phyloP scores from a whole-genome alignment of 2,888 invertebrate species.

The Corythucha ciliata region DNA sequence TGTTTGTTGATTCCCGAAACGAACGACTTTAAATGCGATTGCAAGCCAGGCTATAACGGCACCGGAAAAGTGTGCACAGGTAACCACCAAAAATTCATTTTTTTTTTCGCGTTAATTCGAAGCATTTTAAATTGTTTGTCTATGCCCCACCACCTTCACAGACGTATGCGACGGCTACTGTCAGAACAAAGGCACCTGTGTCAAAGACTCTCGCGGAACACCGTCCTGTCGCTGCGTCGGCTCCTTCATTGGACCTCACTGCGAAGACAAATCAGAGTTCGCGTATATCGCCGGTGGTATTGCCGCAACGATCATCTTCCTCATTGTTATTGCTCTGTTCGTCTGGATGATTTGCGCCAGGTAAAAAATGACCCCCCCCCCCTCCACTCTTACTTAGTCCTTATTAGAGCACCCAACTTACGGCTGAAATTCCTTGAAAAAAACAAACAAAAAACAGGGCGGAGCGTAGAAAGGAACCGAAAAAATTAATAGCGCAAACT shows the following conservation, averaged over 20 bases:
- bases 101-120: not conserved
- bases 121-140: not conserved
- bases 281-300: slow-evolving; percentile 92
- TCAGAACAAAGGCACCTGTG: slow-evolving; percentile 81
- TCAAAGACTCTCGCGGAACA: slow-evolving; percentile 71
- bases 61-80: slow-evolving; percentile 68
- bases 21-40: slow-evolving; percentile 80
- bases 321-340: slow-evolving; percentile 81
- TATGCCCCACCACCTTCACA: slow-evolving; percentile 35
- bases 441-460: slow-evolving; percentile 47
- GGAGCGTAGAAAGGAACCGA: slow-evolving; percentile 79
- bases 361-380: slow-evolving; percentile 41
- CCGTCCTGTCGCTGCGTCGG: slow-evolving; percentile 84
- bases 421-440: not conserved
- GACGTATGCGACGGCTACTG: slow-evolving; percentile 80
- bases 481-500: slow-evolving; percentile 79
- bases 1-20: slow-evolving; percentile 75
- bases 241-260: slow-evolving; percentile 82
- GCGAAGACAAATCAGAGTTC: slow-evolving; percentile 85
- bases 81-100: slow-evolving; percentile 37
- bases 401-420: not conserved
- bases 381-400: not conserved
- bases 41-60: slow-evolving; percentile 86
- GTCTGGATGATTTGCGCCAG: slow-evolving; percentile 97
- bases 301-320: slow-evolving; percentile 85